A percentile compares a stretch with the other conserved stretches of the same genome.
phyloP scores from a whole-genome alignment of 2,888 invertebrate genomes.

The Pachycephus smyrnensis region DNA sequence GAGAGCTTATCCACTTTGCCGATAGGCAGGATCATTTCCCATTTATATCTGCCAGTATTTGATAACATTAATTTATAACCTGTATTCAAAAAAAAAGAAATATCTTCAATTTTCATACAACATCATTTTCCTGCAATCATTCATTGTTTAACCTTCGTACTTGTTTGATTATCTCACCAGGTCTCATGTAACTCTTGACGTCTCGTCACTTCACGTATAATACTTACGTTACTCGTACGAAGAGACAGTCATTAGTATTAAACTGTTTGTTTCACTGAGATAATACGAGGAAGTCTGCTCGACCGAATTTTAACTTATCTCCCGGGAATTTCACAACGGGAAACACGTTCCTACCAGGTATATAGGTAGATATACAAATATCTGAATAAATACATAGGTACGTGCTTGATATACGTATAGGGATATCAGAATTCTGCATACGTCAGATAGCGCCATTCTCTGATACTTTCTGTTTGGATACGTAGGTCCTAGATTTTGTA shows the following conservation, averaged over 20 bases:
- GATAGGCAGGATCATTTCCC: neutral
- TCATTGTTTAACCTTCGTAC: neutral
- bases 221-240: neutral
- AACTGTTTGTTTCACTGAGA: neutral
- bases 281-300: neutral
- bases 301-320: neutral
- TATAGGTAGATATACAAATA: neutral
- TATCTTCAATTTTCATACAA: neutral
- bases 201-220: neutral
- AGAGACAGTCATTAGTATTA: neutral
- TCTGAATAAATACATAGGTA: neutral
- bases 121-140: neutral
- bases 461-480: neutral
- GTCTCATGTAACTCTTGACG: neutral
- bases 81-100: neutral
- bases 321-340: neutral
- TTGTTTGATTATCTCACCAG: neutral
- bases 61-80: neutral
- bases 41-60: neutral
- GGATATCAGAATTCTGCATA: neutral
- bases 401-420: neutral
- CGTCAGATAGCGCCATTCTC: neutral
- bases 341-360: neutral
- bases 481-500: neutral
- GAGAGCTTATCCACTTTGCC: neutral